These are phyloP conservation scores for Smutsia temminckii DNA, from an alignment of 2,797 vertebrate species.

Conservation along the genomic window DNA sequence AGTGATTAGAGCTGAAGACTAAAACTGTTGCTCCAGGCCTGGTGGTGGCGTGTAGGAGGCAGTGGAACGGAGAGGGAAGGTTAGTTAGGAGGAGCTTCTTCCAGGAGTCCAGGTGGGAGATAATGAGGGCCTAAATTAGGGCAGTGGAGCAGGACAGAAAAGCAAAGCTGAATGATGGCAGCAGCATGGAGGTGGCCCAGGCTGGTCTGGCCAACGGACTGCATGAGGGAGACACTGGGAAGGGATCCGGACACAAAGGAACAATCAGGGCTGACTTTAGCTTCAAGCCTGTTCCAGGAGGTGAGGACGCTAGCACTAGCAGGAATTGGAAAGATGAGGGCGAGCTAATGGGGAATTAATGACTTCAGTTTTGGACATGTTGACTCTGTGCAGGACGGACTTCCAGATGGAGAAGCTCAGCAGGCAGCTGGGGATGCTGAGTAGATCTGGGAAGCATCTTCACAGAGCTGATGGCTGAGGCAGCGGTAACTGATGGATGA, in stretches of 20 bases:
- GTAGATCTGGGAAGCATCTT: conserved; percentile 49
- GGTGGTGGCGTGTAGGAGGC: not conserved
- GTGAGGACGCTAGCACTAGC: not conserved
- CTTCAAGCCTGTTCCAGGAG: conserved; percentile 1
- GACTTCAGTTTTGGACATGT: conserved; percentile 53
- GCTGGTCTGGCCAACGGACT: not conserved
- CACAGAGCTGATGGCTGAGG: conserved; percentile 39
- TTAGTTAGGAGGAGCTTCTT: conserved; percentile 9
- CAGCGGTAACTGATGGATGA: conserved; percentile 56
- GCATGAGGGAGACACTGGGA: not conserved
- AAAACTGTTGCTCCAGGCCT: not conserved
- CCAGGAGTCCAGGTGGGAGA: conserved; percentile 47
- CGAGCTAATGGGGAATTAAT: conserved; percentile 60
- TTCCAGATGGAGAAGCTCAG: conserved; percentile 74
- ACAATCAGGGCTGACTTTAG: not conserved
- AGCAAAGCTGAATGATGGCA: not conserved
- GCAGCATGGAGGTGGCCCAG: not conserved
- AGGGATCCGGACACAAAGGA: not conserved
- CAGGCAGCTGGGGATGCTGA: conserved; percentile 60
- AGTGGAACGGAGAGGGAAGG: conserved; percentile 1
- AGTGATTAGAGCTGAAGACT: not conserved
- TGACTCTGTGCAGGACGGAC: conserved; percentile 57
- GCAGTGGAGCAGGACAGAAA: not conserved
- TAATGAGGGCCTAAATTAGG: conserved; percentile 42
- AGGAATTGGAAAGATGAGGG: not conserved